phyloP scores from a whole-genome alignment of 2,888 invertebrate genomes.

The Panzeria rudis region DNA sequence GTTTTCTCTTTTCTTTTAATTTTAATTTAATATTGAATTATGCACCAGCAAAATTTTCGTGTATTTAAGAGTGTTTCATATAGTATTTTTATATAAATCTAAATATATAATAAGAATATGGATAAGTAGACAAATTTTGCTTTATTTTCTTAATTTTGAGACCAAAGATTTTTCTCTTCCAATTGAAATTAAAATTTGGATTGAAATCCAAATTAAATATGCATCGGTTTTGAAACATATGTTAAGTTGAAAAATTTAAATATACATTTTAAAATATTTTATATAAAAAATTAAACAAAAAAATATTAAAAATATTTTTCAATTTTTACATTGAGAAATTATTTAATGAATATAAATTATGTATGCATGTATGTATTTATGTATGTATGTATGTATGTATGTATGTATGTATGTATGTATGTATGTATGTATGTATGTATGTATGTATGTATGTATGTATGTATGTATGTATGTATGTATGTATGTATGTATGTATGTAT shows the following conservation, averaged over 20 bases:
- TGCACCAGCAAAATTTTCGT: slow-evolving; percentile 61
- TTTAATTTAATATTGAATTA: slow-evolving; percentile 50
- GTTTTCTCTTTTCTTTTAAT: slow-evolving; percentile 32
- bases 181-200: too few species aligned
- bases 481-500: too few species aligned
- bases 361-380: too few species aligned
- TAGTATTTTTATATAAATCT: slow-evolving; percentile 20
- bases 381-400: too few species aligned
- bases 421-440: too few species aligned
- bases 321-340: too few species aligned
- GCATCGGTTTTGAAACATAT: neutral
- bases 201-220: neutral
- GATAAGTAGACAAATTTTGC: slow-evolving; percentile 29
- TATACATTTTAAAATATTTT: neutral
- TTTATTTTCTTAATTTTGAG: slow-evolving; percentile 12
- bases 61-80: slow-evolving; percentile 17
- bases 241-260: neutral
- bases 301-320: too few species aligned
- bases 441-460: too few species aligned
- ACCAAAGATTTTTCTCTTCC: slow-evolving; percentile 10
- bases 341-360: too few species aligned
- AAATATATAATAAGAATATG: slow-evolving; percentile 23
- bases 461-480: too few species aligned
- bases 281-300: neutral
- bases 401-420: too few species aligned